These are phyloP conservation scores for Octopus bimaculoides DNA, from an alignment of 1,140 invertebrate species.

Conservation along the genomic window DNA sequence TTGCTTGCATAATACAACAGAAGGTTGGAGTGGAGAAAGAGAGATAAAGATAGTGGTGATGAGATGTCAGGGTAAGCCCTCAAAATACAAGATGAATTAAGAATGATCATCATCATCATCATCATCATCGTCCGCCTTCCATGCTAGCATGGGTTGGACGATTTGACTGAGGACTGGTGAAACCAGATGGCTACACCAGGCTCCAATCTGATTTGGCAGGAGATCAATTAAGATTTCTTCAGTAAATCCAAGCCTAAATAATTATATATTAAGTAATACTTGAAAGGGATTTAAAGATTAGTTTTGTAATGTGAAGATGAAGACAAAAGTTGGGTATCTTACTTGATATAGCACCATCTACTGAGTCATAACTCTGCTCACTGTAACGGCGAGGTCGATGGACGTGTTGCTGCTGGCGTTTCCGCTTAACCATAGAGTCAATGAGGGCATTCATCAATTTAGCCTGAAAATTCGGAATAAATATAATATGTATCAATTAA, in stretches of 20 bases:
- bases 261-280: neutral
- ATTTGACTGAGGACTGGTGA: too few relatives aligned
- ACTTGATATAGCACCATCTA: slow-evolving; percentile 23
- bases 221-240: neutral
- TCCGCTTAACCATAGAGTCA: slow-evolving; percentile 72
- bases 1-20: too few relatives aligned
- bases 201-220: neutral
- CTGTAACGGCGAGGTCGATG: slow-evolving; percentile 2
- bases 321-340: slow-evolving; percentile 19
- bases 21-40: too few relatives aligned
- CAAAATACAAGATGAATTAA: too few relatives aligned
- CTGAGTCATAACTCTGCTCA: slow-evolving; percentile 22
- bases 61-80: too few relatives aligned
- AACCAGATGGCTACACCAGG: neutral
- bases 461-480: slow-evolving; percentile 64
- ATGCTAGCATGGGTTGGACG: neutral
- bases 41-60: too few relatives aligned
- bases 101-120: neutral
- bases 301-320: neutral
- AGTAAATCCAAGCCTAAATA: neutral
- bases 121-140: neutral
- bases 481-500: neutral
- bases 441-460: slow-evolving; percentile 90
- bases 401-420: slow-evolving; percentile 21
- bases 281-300: slow-evolving; percentile 6